A percentile compares a stretch with the other conserved stretches of the same genome.
phyloP scores from a whole-genome alignment of 2,113 vertebrate species.

The Centropus unirufus region DNA sequence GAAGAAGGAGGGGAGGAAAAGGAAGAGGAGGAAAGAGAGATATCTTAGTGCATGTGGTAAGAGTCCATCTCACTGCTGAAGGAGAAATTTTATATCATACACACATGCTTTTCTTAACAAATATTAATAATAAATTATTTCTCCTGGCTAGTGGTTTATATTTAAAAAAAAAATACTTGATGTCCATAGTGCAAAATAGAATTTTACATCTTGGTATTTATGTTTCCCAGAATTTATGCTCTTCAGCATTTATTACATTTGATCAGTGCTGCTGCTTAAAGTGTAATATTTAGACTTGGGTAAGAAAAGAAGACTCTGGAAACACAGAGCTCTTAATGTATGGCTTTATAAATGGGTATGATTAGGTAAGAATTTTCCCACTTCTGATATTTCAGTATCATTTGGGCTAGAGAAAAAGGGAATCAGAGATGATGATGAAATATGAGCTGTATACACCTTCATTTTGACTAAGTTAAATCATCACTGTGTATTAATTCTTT shows the following conservation, averaged over 20 bases:
- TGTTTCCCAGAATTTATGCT: neutral
- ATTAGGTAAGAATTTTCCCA: neutral
- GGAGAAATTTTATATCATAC: neutral
- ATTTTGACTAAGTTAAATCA: neutral
- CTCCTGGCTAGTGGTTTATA: neutral
- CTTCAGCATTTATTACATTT: neutral
- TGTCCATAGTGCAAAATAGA: neutral
- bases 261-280: neutral
- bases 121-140: neutral
- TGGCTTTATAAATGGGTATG: neutral
- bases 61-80: neutral
- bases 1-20: neutral
- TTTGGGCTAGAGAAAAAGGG: neutral
- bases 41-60: neutral
- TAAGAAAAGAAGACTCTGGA: neutral
- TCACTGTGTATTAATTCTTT: neutral
- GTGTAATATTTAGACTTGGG: neutral
- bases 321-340: neutral
- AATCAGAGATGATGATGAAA: neutral
- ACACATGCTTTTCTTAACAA: neutral
- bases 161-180: neutral
- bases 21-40: neutral
- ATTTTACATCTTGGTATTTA: neutral
- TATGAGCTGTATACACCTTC: neutral
- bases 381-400: neutral